Base-by-base conservation (phyloP, 1,140 invertebrate species). In the Penaeus japonicus region DNA sequence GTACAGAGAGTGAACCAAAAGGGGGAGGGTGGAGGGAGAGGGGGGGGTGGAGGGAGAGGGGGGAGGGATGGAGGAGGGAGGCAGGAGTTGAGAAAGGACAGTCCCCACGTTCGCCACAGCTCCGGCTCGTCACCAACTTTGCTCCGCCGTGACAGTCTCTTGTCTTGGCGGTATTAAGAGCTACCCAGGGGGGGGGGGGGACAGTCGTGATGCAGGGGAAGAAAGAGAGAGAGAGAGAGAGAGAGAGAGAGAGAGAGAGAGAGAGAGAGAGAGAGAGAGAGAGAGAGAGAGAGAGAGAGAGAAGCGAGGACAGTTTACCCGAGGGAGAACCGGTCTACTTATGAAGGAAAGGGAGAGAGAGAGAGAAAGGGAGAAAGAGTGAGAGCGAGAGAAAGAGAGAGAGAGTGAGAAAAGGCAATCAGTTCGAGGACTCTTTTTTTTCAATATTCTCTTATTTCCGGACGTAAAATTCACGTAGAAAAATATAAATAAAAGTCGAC, bases 401-500 rank as follows among this genome's bases (percentile, higher is more conserved):
- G 62, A 84, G 57, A 84, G 7, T 57, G 24, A 54, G 53, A 84
- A 57, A 59, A 22, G 78, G 73, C n/a, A 79, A 53, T 59, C 85
- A 87, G 85, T 75, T 87, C 62, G n/a, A 65, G 70, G 73, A 84
- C 80, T 84, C 70, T 78, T 47, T 84, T 30, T 73, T 79, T 70
- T 77, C 87, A 80, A 53, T 87, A 87, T 80, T 81, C 57, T 80
- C 85, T 57, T 53, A 75, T 55, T 87, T 81, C 55, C 85, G 87
- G 54, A 89, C 81, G 87, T 89, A 75, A 84, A 89, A 32, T 89
- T 89, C 81, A 89, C 87, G 87, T 89, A 89, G 87, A 89, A 89
- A 89, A 89, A 89, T 89, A 89, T 89, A 89, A 89, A 89, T 89
- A 84, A 89, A 89, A 89, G 81, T 79, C 54, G 87, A 84, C 80